Evolutionary conservation across 2,888 invertebrate genomes (phyloP), one percentile per base, ranked within the genome.

Genomic region (Nemotelus nigrinus): DNA sequence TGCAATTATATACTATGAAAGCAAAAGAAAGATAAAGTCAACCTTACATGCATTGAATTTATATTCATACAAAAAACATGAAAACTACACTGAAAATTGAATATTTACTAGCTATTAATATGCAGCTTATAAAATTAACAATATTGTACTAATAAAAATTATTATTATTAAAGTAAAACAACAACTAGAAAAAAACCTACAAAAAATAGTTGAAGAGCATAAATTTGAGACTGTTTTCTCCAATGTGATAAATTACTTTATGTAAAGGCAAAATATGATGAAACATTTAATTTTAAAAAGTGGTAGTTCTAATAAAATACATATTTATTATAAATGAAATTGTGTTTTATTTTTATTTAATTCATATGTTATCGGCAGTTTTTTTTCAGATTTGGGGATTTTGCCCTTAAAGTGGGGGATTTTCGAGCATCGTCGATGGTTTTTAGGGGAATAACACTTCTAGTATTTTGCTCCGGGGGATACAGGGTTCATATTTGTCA

Each of bases 201-300:
- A 74, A 74, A 60, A 25, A 74, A 60, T 63, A 74, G 60, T 74
- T 74, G 63, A 74, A 55, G 79, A 80, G 80, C 79, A 81, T 82
- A 80, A 81, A 80, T 80, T 80, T 81, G 82, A 82, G 82, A 82
- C 82, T 82, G 82, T 82, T 83, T 82, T 89, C 89, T 89, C 89
- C 89, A 89, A 89, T 89, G 89, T 89, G 89, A 89, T 89, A 89
- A 83, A 89, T 88, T 89, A 89, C 89, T 89, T 76, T 75, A 78
- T 78, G 78, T 78, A 78, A 78, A 76, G 76, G 71, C 76, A 78
- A 78, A 72, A 78, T 25, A 68, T 50, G 50, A 75, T 63, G 43
- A 76, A 76, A 64, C 43, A 76, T 50, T 65, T 65, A 76, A 55
- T 47, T 76, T 57, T 50, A 50, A 63, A 75, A 76, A 76, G 60